Evolutionary conservation across 1,140 invertebrate genomes (phyloP).

Genomic region (Lepidurus apus): DNA sequence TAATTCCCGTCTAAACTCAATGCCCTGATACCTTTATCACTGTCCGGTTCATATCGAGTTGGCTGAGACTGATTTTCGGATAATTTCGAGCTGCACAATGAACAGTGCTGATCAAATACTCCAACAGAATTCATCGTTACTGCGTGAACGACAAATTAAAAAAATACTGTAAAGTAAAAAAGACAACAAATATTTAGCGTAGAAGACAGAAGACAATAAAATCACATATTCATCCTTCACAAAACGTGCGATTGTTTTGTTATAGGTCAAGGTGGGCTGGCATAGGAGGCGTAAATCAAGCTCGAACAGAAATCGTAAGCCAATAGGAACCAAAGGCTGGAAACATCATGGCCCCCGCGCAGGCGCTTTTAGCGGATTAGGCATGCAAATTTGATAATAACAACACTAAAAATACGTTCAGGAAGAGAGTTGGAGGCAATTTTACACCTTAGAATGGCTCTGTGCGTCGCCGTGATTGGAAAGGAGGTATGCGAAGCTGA

Average conservation of each 20-base stretch:
- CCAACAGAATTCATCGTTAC: neutral
- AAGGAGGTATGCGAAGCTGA: slow-evolving; percentile 30
- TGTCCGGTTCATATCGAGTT: neutral
- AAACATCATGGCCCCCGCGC: no score
- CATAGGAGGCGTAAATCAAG: no score
- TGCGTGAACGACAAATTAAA: neutral
- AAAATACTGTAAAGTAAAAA: no score
- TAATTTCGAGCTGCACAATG: neutral
- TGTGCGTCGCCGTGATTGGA: slow-evolving; percentile 31
- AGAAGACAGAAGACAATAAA: neutral
- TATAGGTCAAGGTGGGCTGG: neutral
- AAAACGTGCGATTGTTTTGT: slow-evolving; percentile 4
- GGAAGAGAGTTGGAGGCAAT: neutral
- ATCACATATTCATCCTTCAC: neutral
- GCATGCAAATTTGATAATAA: no score
- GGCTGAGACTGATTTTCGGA: neutral
- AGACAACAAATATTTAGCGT: no score
- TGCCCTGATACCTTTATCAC: neutral
- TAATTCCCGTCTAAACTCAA: neutral
- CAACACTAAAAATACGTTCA: no score
- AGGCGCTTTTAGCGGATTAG: no score
- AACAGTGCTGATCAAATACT: neutral
- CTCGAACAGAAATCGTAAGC: no score
- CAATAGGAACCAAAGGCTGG: no score
- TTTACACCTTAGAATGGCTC: slow-evolving; percentile 20